Conservation (phyloP, 2,113 vertebrate species). For the Otocyon megalotis region DNA sequence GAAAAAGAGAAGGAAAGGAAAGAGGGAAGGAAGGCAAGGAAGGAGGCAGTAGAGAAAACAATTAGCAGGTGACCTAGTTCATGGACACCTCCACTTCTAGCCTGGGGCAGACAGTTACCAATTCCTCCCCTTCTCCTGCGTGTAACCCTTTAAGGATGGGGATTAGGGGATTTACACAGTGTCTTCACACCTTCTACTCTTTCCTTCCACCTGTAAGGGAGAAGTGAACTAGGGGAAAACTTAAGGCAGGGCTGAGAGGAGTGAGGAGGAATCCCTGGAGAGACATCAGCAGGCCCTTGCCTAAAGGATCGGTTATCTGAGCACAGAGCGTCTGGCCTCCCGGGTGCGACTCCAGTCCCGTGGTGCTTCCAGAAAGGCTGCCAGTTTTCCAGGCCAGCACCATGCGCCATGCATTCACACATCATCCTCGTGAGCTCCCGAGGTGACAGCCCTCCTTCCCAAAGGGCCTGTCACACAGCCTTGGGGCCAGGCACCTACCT, state of each 20-base stretch:
- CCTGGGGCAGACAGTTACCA: background rate
- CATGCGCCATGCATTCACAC: fast-evolving
- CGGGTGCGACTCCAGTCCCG: background rate
- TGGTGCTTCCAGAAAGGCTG: background rate
- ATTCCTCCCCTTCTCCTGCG: background rate
- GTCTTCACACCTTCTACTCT: background rate
- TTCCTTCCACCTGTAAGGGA: background rate
- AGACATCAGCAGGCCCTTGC: background rate
- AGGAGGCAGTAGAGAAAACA: background rate
- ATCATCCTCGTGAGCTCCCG: background rate
- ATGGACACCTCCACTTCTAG: no score
- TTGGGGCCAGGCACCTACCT: background rate
- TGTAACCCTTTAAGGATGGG: background rate
- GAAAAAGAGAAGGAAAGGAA: no score
- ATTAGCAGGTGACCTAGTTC: background rate
- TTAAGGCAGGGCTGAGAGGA: background rate
- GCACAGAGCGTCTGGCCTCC: fast-evolving
- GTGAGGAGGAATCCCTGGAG: background rate
- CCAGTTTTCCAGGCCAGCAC: background rate
- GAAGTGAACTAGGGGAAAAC: background rate
- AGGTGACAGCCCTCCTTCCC: background rate
- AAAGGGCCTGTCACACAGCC: background rate
- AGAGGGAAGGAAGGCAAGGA: no score
- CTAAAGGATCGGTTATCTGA: background rate
- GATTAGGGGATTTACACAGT: background rate